A percentile compares a stretch with the other conserved stretches of the same genome.
These are phyloP conservation scores for Camponotus pennsylvanicus DNA, from an alignment of 1,140 invertebrate species.

Conservation along the genomic window DNA sequence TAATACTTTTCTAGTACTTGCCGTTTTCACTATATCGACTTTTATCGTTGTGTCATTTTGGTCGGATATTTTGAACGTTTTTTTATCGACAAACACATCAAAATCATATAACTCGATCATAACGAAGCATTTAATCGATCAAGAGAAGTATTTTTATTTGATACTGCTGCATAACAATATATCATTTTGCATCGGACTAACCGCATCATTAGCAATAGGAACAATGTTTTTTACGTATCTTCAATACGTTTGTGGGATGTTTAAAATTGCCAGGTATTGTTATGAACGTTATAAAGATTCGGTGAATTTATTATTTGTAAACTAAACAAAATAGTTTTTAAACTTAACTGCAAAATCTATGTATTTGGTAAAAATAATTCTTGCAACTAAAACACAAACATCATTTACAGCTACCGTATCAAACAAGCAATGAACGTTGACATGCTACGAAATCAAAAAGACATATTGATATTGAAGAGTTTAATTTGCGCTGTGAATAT, in stretches of 20 bases:
- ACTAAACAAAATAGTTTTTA: not conserved
- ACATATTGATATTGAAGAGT: not conserved
- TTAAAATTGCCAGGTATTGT: slow-evolving; percentile 9
- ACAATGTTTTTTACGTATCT: not conserved
- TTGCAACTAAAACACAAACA: not conserved
- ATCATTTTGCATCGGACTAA: not conserved
- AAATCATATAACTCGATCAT: not conserved
- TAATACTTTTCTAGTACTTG: not conserved
- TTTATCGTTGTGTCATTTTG: not conserved
- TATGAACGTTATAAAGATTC: not conserved
- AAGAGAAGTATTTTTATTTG: slow-evolving; percentile 13
- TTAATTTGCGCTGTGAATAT: slow-evolving; percentile 6
- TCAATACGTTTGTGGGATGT: not conserved
- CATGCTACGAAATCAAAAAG: not conserved
- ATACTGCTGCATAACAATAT: not conserved
- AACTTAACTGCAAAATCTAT: not conserved
- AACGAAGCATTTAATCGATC: slow-evolving; percentile 18
- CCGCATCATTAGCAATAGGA: not conserved
- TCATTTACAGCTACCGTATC: slow-evolving; percentile 40
- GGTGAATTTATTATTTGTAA: not conserved
- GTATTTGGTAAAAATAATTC: not conserved
- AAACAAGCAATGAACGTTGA: not conserved
- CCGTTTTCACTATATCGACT: not conserved
- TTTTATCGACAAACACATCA: slow-evolving; percentile 1
- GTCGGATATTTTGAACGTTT: too few species aligned